phyloP scores from a whole-genome alignment of 2,888 invertebrate genomes.

The Apamea crenata region DNA sequence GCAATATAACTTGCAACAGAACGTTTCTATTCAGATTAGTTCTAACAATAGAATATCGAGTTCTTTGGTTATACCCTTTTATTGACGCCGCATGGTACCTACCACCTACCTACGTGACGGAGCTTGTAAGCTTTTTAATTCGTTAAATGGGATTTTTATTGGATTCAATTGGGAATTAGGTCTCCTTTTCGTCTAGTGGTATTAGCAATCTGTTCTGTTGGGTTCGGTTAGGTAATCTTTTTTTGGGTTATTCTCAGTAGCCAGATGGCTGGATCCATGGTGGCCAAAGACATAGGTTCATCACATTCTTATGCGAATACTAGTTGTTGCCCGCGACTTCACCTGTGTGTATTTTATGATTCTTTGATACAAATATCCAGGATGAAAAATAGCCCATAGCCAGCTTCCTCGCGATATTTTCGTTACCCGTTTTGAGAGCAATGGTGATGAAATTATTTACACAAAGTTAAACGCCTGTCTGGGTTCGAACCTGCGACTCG shows the following conservation, averaged over 20 bases:
- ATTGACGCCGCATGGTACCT: slow-evolving; percentile 23
- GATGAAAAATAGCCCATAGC: no score
- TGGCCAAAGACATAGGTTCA: background rate
- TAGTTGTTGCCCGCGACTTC: background rate
- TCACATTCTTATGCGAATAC: background rate
- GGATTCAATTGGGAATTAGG: background rate
- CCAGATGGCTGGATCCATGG: no score
- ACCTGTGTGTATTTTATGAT: no score
- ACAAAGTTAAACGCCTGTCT: no score
- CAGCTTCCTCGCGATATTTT: no score
- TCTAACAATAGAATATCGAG: slow-evolving; percentile 56
- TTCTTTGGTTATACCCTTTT: slow-evolving; percentile 30
- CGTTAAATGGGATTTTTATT: slow-evolving; percentile 35
- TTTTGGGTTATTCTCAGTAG: background rate
- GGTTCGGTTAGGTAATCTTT: background rate
- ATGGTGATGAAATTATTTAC: no score
- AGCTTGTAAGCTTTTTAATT: slow-evolving; percentile 15
- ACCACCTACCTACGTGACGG: slow-evolving; percentile 37
- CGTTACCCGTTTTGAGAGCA: no score
- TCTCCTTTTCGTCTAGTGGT: background rate
- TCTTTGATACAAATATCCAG: no score
- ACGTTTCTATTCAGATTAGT: slow-evolving; percentile 63
- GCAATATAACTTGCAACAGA: slow-evolving; percentile 62
- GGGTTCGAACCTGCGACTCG: background rate
- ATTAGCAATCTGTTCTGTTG: background rate